phyloP scores from a whole-genome alignment of 2,888 invertebrate species.

The Antitype chi region DNA sequence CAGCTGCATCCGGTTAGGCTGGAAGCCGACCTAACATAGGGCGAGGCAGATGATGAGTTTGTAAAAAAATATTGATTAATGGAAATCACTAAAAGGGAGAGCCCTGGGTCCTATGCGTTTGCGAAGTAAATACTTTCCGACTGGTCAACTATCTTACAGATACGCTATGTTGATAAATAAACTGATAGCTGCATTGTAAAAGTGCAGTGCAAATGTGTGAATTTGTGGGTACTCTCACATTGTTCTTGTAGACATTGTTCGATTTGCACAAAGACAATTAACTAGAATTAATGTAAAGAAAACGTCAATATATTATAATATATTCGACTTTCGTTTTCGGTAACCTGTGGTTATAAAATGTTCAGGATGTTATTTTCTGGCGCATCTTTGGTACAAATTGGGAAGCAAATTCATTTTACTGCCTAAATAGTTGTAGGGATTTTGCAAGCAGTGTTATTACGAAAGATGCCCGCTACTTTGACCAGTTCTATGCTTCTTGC shows the following conservation, averaged over 20 bases:
- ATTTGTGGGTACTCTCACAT: background rate
- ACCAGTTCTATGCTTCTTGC: background rate
- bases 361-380: background rate
- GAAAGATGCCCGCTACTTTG: background rate
- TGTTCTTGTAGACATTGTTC: slow-evolving; percentile 27
- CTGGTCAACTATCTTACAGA: background rate
- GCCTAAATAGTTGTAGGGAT: background rate
- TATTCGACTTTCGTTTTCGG: slow-evolving; percentile 13
- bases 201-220: background rate
- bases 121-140: background rate
- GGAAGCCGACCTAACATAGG: too few relatives aligned
- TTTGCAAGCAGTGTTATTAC: background rate
- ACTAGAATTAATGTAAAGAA: slow-evolving; percentile 10
- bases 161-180: background rate
- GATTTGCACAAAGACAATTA: slow-evolving; percentile 8
- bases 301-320: slow-evolving; percentile 8
- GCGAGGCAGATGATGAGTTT: background rate
- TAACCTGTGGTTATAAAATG: background rate
- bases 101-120: background rate
- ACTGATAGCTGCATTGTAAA: slow-evolving; percentile 5
- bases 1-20: too few relatives aligned
- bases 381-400: background rate
- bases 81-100: background rate
- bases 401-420: background rate
- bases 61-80: background rate